Evolutionary conservation across 2,113 vertebrate genomes (phyloP), one percentile per base, ranked within the genome.

Genomic region (Plecturocebus donacophilus): DNA sequence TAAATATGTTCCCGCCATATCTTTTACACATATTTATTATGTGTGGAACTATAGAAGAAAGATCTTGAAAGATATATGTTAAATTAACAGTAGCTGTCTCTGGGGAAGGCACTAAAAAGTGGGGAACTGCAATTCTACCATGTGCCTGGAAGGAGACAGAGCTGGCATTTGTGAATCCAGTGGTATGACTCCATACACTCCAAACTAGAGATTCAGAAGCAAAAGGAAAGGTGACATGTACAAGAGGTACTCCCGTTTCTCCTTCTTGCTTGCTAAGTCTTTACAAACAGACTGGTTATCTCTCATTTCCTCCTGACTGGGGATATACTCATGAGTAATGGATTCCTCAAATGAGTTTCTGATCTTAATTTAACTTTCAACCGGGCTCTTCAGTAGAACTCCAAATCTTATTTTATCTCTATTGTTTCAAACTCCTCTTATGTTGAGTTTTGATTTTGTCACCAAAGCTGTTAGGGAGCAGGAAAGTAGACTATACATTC

Each of bases 371-470:
- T 87, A 54, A 86, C 64, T 87, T 87, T 20, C 76, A 87, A 0
- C 56, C 75, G 25, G 45, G 61, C 17, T 86, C 64, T 61, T 82
- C 1, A 20, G 47, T 81, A 35, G 16, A 66, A 19, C 21, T 10
- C 20, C 13, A 52, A 66, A n/a, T 7, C 27, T 8, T 76, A 10
- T n/a, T 81, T 93, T 75, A 86, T 93, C 21, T 90, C 40, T 85
- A 21, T 89, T 81, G 14, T 93, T 93, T 93, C 75, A 82, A 7
- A 90, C 20, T 68, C 17, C 8, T 77, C 27, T 12, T 76, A 23
- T 32, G 30, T 66, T 80, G 61, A n/a, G 68, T 83, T 93, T 89
- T 68, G 47, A 32, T 94, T 58, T 91, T 86, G 71, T 96, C 27
- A 47, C 5, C 32, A 73, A 71, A 85, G 19, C 64, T 94, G 20